Base-by-base conservation (phyloP, 2,888 invertebrate species). In the Latheticus oryzae region DNA sequence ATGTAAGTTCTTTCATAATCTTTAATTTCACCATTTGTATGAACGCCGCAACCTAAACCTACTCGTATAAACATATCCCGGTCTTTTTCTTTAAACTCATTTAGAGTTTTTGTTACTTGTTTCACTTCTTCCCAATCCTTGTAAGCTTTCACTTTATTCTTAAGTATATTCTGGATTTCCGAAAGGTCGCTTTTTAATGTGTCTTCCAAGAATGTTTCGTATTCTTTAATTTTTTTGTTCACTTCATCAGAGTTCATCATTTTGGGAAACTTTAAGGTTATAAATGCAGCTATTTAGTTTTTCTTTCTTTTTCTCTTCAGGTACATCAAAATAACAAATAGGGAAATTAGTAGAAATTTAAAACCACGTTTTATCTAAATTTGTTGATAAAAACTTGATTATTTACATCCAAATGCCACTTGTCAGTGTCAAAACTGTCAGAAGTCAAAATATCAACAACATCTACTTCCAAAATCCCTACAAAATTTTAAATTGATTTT, bases 91-190 rank as follows among this genome's bases (percentile, higher is more conserved):
- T 73, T 70, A 54, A 73, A 71, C 16, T 68, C 69, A 38, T 67
- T 62, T 16, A 76, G 51, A 17, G 68, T 66, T 63, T 68, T 67
- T 1, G 70, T 60, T 11, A 72, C 71, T 23, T 70, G 64, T 62
- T 76, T 73, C 12, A 77, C 68, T 43, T 75, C 75, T 58, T 72
- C 72, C 78, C 78, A 78, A 47, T 76, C 72, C 56, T 73, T 69
- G 28, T 68, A 68, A 38, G 74, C 66, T 2, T 60, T 55, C 13
- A 63, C 63, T 63, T 73, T 73, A 8, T 67, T 56, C 23, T 63
- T 57, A 33, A 78, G 55, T 19, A 64, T 63, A 1, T 52, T 42
- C 60, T 79, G 75, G 23, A 78, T 71, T 17, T 74, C 73, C 52
- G 67, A 69, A 9, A 79, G 64, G 58, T 79, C 79, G 24, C 51